Evolutionary conservation across 2,888 invertebrate species (phyloP), one percentile per base, ranked within the genome.

Genomic region (Dorcus parallelipipedus): DNA sequence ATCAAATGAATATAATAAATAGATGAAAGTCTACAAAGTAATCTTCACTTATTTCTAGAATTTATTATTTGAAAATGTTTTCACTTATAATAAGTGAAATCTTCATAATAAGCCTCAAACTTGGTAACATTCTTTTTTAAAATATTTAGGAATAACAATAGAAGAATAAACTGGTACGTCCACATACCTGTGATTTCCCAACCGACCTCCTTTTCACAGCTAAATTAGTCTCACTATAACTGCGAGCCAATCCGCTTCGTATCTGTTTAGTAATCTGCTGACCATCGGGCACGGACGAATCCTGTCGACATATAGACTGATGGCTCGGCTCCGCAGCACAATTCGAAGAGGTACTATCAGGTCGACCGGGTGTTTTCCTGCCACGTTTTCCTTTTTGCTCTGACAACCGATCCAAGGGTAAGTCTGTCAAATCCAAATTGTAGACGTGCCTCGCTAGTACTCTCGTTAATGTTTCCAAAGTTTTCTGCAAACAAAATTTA

Each of bases 381-480:
- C 84, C 80, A 60, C 85, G 84, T 75, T 90, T 91, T 23, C 86
- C 85, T 71, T 92, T 91, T 69, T 88, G 89, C 71, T 91, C 91
- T 47, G 87, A 89, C 49, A 93, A 79, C 39, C 91, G 82, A 70
- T 92, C 92, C 61, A 93, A 75, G 2, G 91, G 93, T 52, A 93
- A 79, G 79, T 96, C 95, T 50, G 90, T 89, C 64, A 98, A 80
- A 80, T 98, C 97, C 64, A 98, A 82, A 66, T 91, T 91, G 75
- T 97, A 98, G 20, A 98, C 95, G 76, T 97, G 95, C 14, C 95
- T 86, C 0, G 97, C 96, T 58, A 99, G 82, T 40, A 98, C 97
- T 62, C 97, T 84, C 0, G 97, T 98, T 65, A 98, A 77, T 0
- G 96, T 97, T 74, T 97, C 97, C 87, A 98, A 88, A n/a, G 95